Percentiles rank a stretch among this genome's conserved stretches.
Evolutionary conservation across 2,888 invertebrate genomes (phyloP).

Genomic region (Bugula neritina): DNA sequence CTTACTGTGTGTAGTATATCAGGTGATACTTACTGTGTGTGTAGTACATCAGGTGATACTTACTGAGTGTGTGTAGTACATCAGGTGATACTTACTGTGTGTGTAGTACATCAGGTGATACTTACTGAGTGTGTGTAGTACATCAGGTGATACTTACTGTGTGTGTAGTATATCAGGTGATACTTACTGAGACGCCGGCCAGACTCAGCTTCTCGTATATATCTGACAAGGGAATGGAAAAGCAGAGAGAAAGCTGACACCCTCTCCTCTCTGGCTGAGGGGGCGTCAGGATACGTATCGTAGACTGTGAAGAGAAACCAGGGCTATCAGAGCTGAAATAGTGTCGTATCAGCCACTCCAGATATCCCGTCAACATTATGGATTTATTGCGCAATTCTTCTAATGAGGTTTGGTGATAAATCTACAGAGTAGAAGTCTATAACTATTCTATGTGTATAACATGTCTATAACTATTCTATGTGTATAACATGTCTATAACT

Average conservation of each 20-base stretch:
- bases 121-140: background rate
- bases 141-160: background rate
- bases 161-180: background rate
- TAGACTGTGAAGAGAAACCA: constrained; percentile 25
- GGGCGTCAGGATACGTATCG: constrained; percentile 57
- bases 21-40: background rate
- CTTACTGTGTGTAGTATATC: background rate
- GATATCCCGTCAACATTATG: constrained; percentile 57
- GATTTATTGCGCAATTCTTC: constrained; percentile 55
- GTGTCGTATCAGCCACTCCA: constrained; percentile 54
- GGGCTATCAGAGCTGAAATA: constrained; percentile 34
- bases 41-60: background rate
- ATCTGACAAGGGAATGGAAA: constrained; percentile 51
- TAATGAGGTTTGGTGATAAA: constrained; percentile 55
- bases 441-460: too few relatives aligned
- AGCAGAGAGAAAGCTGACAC: constrained; percentile 57
- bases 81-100: background rate
- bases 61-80: background rate
- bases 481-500: too few relatives aligned
- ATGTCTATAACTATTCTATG: too few relatives aligned
- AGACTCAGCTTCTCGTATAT: constrained; percentile 55
- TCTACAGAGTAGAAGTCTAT: constrained; percentile 40
- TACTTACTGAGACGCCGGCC: constrained; percentile 57
- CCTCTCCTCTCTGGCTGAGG: constrained; percentile 56
- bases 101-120: background rate